Conservation (phyloP, 2,797 vertebrate genomes). For the Cirrhinus molitorella region DNA sequence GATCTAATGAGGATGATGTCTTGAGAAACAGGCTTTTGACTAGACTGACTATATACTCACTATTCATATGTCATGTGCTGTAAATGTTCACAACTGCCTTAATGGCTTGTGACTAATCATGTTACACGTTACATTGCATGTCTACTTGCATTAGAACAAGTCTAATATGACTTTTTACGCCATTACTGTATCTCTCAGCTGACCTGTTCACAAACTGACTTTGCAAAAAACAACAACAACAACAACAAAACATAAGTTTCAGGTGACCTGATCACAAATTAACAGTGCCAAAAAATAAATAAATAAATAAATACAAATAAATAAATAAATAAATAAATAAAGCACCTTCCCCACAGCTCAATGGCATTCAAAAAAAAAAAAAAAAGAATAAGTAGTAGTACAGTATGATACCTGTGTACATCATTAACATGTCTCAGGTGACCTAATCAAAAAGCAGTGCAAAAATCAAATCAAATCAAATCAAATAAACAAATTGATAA, state of each 20-base stretch:
- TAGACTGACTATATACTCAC: background rate
- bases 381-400: too few species aligned
- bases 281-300: too few species aligned
- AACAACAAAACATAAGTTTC: too few species aligned
- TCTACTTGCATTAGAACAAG: background rate
- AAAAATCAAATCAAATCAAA: background rate
- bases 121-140: background rate
- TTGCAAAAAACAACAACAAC: background rate
- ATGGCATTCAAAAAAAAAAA: too few species aligned
- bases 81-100: background rate
- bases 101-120: background rate
- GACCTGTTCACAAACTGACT: background rate
- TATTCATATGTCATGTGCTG: background rate
- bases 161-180: background rate
- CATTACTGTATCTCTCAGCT: background rate
- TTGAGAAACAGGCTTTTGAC: background rate
- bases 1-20: slow-evolving; percentile 30
- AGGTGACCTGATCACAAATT: too few species aligned
- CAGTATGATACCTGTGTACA: too few species aligned
- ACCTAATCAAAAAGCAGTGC: too few species aligned
- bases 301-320: too few species aligned
- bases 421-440: too few species aligned
- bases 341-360: too few species aligned
- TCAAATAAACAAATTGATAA: background rate
- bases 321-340: too few species aligned